Conservation (phyloP, 2,797 vertebrate species). For the Phoebastria nigripes region DNA sequence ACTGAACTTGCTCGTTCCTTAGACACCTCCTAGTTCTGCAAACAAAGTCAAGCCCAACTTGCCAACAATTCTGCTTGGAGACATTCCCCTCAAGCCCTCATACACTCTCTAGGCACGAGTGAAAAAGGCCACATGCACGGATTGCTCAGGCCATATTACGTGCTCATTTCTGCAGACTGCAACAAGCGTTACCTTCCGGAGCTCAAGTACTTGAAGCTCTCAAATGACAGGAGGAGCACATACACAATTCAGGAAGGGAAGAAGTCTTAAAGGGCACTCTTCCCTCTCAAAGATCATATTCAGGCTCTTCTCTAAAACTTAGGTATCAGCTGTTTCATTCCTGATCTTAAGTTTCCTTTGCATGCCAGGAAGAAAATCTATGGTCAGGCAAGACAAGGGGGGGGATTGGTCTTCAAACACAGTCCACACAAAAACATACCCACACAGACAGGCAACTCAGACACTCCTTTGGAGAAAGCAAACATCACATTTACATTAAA, state of each 20-base stretch:
- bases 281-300: not conserved
- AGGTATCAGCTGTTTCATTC: not conserved
- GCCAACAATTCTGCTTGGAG: not conserved
- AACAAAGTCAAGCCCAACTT: not conserved
- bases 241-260: not conserved
- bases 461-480: not conserved
- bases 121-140: fast-evolving
- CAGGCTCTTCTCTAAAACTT: not conserved
- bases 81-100: not conserved
- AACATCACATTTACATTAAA: not conserved
- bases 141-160: fast-evolving
- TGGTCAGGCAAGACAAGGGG: not conserved
- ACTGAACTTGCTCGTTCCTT: not conserved
- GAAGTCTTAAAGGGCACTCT: not conserved
- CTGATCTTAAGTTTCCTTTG: not conserved
- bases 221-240: not conserved
- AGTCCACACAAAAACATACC: not conserved
- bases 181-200: not conserved
- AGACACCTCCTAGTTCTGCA: not conserved
- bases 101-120: fast-evolving
- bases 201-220: not conserved
- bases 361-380: not conserved
- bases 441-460: not conserved
- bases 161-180: not conserved
- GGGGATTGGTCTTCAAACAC: not conserved